Conservation (phyloP, 2,888 invertebrate genomes). For the Amphiduros pacificus region DNA sequence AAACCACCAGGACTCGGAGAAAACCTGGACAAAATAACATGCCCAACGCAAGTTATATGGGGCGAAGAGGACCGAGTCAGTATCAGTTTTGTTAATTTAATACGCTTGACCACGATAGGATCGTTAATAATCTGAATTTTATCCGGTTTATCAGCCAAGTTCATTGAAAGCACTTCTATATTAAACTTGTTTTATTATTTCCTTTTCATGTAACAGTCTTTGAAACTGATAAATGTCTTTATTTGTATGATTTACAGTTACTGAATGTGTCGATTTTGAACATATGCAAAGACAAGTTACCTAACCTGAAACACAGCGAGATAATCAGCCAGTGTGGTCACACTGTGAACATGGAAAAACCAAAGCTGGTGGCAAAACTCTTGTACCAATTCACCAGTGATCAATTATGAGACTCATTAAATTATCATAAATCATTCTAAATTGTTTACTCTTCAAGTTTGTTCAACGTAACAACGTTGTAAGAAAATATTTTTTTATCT, state of each 20-base stretch:
- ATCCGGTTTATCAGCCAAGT: too few species aligned
- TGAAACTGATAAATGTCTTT: neutral
- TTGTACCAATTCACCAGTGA: too few species aligned
- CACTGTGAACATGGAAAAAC: conserved; percentile 40
- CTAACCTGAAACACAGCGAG: conserved; percentile 40
- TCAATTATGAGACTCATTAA: too few species aligned
- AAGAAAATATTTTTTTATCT: too few species aligned
- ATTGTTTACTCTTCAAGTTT: too few species aligned
- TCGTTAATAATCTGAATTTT: too few species aligned
- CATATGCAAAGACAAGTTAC: conserved; percentile 35
- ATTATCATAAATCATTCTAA: too few species aligned
- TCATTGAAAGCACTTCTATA: too few species aligned
- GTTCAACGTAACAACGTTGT: too few species aligned
- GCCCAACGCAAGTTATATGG: conserved; percentile 48
- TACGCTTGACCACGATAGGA: too few species aligned
- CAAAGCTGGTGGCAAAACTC: neutral
- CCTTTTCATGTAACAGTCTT: neutral
- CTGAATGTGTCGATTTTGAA: conserved; percentile 44
- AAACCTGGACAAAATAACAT: conserved; percentile 35
- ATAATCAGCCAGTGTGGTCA: conserved; percentile 47
- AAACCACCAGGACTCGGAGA: too few species aligned
- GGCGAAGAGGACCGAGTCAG: conserved; percentile 47
- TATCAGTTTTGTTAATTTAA: neutral
- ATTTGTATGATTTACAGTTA: conserved; percentile 36
- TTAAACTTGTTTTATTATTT: too few species aligned